Percentiles rank a stretch among this genome's conserved stretches.
Conservation (phyloP, 1,140 invertebrate species). For the Sminthurides bifidus region DNA sequence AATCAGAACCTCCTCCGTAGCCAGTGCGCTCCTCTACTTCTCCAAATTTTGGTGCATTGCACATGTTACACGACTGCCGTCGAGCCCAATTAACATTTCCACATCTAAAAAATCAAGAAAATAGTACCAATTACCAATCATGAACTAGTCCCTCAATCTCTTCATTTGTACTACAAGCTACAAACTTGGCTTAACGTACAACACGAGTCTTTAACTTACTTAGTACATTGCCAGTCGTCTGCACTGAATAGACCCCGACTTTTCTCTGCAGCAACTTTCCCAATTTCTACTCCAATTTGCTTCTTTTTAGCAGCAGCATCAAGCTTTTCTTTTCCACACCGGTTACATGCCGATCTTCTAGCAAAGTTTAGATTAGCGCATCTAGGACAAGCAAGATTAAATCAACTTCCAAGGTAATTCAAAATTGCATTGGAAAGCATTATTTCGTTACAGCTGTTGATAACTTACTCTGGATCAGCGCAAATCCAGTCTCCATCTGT, state of each 20-base stretch:
- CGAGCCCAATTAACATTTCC: constrained; percentile 99
- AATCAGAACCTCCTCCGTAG: constrained; percentile 55
- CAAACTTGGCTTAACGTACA: too few species aligned
- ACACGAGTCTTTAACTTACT: constrained; percentile 41
- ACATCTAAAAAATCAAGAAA: constrained; percentile 47
- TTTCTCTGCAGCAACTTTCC: constrained; percentile 94
- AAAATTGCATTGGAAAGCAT: neutral
- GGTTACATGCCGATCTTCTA: constrained; percentile 73
- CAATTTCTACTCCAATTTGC: constrained; percentile 91
- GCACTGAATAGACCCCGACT: constrained; percentile 95
- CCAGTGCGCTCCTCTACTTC: constrained; percentile 71
- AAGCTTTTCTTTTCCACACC: constrained; percentile 64
- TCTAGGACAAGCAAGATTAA: constrained; percentile 39
- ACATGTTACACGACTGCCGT: constrained; percentile 93
- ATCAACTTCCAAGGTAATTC: neutral
- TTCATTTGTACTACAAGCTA: too few species aligned
- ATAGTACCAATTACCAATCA: neutral
- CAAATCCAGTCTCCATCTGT: constrained; percentile 31
- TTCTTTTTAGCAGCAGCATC: constrained; percentile 58
- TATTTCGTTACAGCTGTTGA: neutral
- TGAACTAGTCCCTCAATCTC: neutral
- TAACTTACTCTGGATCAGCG: constrained; percentile 24
- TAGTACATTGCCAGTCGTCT: constrained; percentile 99
- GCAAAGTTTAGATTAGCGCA: constrained; percentile 94
- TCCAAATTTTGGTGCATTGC: constrained; percentile 93